Evolutionary conservation across 1,140 invertebrate species (phyloP), one percentile per base, ranked within the genome.

Genomic region (Epicauta chinensis): DNA sequence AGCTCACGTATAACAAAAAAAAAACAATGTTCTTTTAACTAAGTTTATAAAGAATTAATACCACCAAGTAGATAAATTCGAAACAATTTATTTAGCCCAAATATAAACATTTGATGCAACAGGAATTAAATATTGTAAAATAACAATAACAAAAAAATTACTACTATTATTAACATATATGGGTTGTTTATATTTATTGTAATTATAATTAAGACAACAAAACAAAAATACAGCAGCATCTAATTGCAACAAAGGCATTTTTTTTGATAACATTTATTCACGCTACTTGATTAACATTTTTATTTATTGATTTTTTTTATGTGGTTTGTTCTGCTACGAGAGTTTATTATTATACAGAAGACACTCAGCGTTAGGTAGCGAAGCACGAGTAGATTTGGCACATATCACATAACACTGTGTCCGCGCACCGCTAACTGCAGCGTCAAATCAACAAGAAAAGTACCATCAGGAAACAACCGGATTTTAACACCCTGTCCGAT

Each of bases 301-400:
- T 34, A 9, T 34, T 31, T n/a, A n/a, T n/a, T n/a, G n/a, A n/a
- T n/a, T n/a, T n/a, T n/a, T n/a, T n/a, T n/a, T n/a, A n/a, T n/a
- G n/a, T n/a, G n/a, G 13, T 48, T 12, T 16, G 34, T 29, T 16
- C 12, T 36, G 40, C 42, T 56, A 56, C 37, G 47, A 40, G 23
- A 51, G 47, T 50, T 51, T 42, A 12, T 35, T 49, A 56, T 60
- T 41, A 59, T 61, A 63, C 56, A 58, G 29, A 46, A 47, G 61
- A 63, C 57, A 63, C 57, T 53, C 54, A 65, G 59, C 63, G 55
- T 59, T 60, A 56, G 53, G 48, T 62, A 63, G 66, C 66, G 59
- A 70, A 70, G 68, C 68, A 68, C 64, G 60, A 61, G 53, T 65
- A 66, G 59, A 62, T 68, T 70, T 70, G 68, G 68, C 68, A 70